Base-by-base conservation (phyloP, 2,888 invertebrate species). In the Rhamphomyia laevipes region DNA sequence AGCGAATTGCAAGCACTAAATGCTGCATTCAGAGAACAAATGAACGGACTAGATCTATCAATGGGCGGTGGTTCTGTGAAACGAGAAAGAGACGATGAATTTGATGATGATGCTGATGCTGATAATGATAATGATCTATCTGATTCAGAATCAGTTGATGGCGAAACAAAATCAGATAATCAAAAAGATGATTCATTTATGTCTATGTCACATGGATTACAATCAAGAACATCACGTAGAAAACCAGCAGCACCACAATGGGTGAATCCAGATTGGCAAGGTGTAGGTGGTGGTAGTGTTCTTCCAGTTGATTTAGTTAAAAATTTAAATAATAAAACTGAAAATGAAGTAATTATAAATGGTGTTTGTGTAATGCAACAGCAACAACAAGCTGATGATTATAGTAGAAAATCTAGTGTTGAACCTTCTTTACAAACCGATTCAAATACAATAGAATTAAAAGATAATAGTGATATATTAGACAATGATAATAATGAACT, bases 181-280 rank as follows among this genome's bases (percentile, higher is more conserved):
- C 57, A 57, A 4, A 56, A 54, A 18, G 53, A 51, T 40, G 55
- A 55, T 18, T 55, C 12, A 58, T 59, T 44, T 57, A 60, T 43
- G 21, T 49, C n/a, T 50, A 51, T 16, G 47, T 57, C 56, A 43
- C 50, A 2, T 52, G 62, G 62, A 11, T 66, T 58, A 23, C 57
- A 57, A 49, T 56, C 68, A 2, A 60, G 82, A 60, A 77, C 80
- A 43, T 87, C 84, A 49, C 74, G 92, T 54, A 78, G 95, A 61
- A 96, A 96, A 74, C 92, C 94, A 1, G 93, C 92, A 2, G 93
- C 94, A 47, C 95, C 96, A 2, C 94, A 96, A 71, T 94, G 95
- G 92, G 92, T 95, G 5, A 94, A 94, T 70, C 95, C 95, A 0
- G 90, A 90, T 60, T 88, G 88, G 87, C 86, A 86, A 63, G 86